Conservation (phyloP, 2,888 invertebrate genomes). For the Doris montereyensis region DNA sequence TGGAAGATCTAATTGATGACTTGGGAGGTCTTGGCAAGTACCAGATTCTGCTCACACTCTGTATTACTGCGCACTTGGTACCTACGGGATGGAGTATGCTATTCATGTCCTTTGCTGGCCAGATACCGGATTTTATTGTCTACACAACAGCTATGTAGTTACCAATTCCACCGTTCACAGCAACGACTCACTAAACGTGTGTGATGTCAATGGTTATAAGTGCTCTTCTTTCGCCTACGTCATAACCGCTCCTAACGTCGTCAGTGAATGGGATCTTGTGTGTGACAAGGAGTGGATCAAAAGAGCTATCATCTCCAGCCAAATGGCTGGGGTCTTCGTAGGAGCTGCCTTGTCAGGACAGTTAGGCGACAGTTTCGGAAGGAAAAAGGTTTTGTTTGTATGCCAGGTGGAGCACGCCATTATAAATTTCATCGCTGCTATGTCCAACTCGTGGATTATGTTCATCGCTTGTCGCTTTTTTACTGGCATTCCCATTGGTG, state of each 20-base stretch:
- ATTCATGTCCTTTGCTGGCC: conserved; percentile 4
- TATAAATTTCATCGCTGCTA: conserved; percentile 49
- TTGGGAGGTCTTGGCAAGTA: not conserved
- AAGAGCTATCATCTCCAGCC: conserved; percentile 37
- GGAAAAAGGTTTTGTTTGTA: conserved; percentile 52
- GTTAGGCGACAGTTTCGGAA: conserved; percentile 51
- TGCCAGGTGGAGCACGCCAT: conserved; percentile 44
- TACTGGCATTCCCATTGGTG: conserved; percentile 43
- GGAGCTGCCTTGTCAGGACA: conserved; percentile 49
- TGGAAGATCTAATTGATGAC: not conserved
- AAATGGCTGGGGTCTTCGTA: conserved; percentile 41
- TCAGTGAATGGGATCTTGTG: conserved; percentile 42
- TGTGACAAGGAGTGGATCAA: conserved; percentile 40
- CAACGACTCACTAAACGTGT: no score
- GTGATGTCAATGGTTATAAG: no score
- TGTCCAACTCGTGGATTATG: conserved; percentile 55
- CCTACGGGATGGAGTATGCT: conserved; percentile 3
- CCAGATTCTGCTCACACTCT: not conserved
- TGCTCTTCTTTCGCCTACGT: not conserved
- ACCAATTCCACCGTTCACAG: no score
- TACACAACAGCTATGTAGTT: no score
- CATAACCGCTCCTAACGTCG: not conserved
- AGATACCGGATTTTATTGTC: not conserved
- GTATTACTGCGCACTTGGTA: not conserved
- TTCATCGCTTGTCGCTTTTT: conserved; percentile 46